Conservation (phyloP, 2,113 vertebrate species). For the Chroicocephalus ridibundus region DNA sequence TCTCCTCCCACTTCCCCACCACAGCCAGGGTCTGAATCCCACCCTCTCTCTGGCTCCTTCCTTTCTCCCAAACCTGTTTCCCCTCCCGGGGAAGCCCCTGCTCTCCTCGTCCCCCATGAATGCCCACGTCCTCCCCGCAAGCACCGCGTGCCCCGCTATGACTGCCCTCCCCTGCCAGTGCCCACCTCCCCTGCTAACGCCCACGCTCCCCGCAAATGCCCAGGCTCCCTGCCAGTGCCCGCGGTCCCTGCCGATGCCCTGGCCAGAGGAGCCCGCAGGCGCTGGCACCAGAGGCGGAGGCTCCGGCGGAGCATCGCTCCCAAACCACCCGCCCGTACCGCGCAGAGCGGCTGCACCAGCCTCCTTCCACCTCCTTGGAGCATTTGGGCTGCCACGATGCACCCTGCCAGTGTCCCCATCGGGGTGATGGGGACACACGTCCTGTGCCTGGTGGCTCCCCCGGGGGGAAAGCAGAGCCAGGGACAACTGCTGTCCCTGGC, state of each 20-base stretch:
- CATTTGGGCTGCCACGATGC: background rate
- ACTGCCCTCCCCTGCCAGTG: too few relatives aligned
- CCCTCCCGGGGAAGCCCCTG: background rate
- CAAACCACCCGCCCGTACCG: background rate
- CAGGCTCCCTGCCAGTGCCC: background rate
- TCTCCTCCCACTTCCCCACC: background rate
- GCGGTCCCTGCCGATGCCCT: rapidly evolving
- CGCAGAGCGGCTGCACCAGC: background rate
- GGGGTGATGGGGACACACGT: too few relatives aligned
- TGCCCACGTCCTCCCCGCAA: background rate
- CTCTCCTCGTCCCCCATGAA: background rate
- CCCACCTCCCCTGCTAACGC: background rate
- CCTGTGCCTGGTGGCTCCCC: background rate
- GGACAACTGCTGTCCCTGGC: background rate
- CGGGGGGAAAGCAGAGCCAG: background rate
- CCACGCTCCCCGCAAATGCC: background rate
- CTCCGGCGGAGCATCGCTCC: background rate
- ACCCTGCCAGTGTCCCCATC: rapidly evolving
- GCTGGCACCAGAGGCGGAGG: background rate
- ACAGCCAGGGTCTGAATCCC: background rate
- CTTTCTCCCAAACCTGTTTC: background rate
- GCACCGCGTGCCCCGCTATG: rapidly evolving
- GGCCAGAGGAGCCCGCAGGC: background rate
- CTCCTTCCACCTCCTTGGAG: background rate
- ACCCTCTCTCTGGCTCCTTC: background rate